A percentile compares a stretch with the other conserved stretches of the same genome.
phyloP scores from a whole-genome alignment of 2,888 invertebrate species.

The Cynaeus angustus region DNA sequence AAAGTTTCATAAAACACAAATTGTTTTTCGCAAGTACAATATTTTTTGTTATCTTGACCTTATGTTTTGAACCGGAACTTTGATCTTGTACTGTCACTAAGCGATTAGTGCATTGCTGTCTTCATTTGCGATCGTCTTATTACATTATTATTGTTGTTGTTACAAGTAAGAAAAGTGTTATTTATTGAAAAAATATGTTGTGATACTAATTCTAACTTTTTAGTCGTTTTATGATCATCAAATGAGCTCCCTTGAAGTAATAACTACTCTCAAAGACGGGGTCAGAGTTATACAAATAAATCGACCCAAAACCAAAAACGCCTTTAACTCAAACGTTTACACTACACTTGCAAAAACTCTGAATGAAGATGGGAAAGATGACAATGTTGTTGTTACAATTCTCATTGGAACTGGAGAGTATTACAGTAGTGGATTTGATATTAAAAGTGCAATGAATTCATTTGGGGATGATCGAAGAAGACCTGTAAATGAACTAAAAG shows the following conservation, averaged over 20 bases:
- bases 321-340: constrained; percentile 82
- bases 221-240: background rate
- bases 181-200: too few relatives aligned
- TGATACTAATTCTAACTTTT: too few relatives aligned
- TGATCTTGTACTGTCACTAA: too few relatives aligned
- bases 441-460: constrained; percentile 61
- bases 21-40: too few relatives aligned
- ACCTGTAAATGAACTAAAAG: constrained; percentile 49
- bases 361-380: constrained; percentile 80
- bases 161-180: too few relatives aligned
- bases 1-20: too few relatives aligned
- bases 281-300: background rate
- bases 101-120: too few relatives aligned
- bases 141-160: too few relatives aligned
- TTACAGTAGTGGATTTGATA: constrained; percentile 91
- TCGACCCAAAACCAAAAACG: constrained; percentile 80
- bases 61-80: too few relatives aligned
- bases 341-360: constrained; percentile 77
- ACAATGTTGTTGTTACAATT: constrained; percentile 80
- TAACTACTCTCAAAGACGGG: background rate
- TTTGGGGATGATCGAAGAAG: background rate
- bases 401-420: constrained; percentile 88
- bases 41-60: too few relatives aligned
- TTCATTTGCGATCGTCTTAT: too few relatives aligned
- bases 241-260: background rate